Base-by-base conservation (phyloP, 2,797 vertebrate genomes). In the Cetoscarus ocellatus region DNA sequence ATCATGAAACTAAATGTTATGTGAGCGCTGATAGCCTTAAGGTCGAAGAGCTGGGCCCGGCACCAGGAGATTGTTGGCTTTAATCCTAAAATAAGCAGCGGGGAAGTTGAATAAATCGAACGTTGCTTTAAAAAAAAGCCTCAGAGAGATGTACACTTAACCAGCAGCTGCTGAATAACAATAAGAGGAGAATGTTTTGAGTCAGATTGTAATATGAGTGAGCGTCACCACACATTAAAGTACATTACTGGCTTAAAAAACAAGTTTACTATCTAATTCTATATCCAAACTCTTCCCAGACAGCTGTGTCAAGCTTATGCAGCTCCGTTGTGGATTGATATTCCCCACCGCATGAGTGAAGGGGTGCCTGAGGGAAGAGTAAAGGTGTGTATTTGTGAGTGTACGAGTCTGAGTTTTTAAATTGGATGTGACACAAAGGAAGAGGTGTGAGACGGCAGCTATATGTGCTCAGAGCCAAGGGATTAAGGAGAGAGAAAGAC, bases 391-490 rank as follows among this genome's bases (percentile, higher is more conserved):
- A 35, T 35, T 54, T 2, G 1, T 61, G 47, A 27, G 17, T 14
- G 11, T 43, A 9, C 45, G 51, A 45, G 43, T 48, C 12, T 42
- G 1, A 36, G 17, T 59, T 61, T 72, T 71, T 44, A 58, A 56
- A 73, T 47, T 40, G 36, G 45, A 44, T 69, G 67, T 70, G 77
- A 75, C 69, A 82, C 55, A 75, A 69, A 81, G 39, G 49, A 71
- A 57, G 78, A 81, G 60, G 76, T 86, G 70, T 62, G 83, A 85
- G 80, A 79, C 63, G 10, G 59, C 13, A 1, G 45, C 56, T 85
- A 80, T 79, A 85, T 88, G 70, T 71, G 82, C 53, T 51, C 63
- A 35, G 59, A 83, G 67, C 59, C 62, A 18, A 69, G 66, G 67
- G 75, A 86, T 68, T 68, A 61, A 47, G 49, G 27, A 70, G 48